These are phyloP conservation scores for Acrocera orbiculus DNA, from an alignment of 2,888 invertebrate species.

Conservation along the genomic window DNA sequence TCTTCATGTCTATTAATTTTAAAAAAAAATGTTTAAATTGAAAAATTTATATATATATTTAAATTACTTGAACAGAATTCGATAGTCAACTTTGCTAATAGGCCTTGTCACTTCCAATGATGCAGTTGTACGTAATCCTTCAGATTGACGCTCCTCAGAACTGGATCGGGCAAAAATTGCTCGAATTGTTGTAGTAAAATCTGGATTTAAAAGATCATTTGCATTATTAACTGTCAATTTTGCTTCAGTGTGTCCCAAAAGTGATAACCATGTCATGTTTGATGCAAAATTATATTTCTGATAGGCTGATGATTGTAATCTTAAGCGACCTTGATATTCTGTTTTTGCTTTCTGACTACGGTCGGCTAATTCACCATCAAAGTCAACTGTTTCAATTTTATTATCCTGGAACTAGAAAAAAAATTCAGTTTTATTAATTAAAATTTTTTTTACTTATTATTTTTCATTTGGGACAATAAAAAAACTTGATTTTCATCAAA, in stretches of 20 bases:
- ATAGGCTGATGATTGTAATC: conserved; percentile 58
- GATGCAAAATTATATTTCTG: conserved; percentile 53
- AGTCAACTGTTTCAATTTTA: conserved; percentile 29
- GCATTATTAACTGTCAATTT: conserved; percentile 52
- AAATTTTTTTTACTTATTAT: too few relatives aligned
- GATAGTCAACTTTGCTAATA: conserved; percentile 46
- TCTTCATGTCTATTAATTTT: conserved; percentile 23
- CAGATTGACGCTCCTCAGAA: conserved; percentile 39
- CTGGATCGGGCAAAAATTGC: conserved; percentile 43
- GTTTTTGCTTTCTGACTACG: conserved; percentile 27
- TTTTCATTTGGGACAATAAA: too few relatives aligned
- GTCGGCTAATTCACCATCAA: conserved; percentile 34
- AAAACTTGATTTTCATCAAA: too few relatives aligned
- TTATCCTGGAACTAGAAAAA: conserved; percentile 23
- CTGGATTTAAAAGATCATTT: conserved; percentile 36
- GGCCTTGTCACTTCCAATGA: conserved; percentile 45
- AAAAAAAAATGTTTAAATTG: background rate
- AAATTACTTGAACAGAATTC: conserved; percentile 34
- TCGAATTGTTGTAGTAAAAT: conserved; percentile 42
- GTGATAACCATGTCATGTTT: conserved; percentile 44
- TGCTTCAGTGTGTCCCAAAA: conserved; percentile 52
- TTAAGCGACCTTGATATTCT: conserved; percentile 40
- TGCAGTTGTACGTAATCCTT: conserved; percentile 35
- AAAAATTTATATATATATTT: background rate
- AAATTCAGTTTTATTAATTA: too few relatives aligned